Conservation (phyloP, 2,113 vertebrate genomes). For the Etheostoma cragini region DNA sequence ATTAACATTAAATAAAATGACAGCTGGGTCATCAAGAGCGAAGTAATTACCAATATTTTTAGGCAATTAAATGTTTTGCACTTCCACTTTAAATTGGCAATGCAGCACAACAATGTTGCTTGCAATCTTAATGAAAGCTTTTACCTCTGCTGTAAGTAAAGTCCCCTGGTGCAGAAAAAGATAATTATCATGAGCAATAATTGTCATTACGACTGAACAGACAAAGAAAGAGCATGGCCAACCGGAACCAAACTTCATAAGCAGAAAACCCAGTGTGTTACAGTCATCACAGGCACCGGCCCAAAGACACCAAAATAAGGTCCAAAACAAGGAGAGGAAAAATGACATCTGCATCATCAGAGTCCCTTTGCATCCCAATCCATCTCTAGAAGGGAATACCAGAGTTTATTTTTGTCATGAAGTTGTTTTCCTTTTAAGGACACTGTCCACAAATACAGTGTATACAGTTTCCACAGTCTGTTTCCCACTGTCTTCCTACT, state of each 20-base stretch:
- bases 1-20: not conserved
- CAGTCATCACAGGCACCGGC: not conserved
- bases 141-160: not conserved
- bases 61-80: not conserved
- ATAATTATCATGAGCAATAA: constrained; percentile 7
- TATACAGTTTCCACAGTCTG: no score
- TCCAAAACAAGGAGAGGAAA: not conserved
- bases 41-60: not conserved
- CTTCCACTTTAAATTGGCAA: not conserved
- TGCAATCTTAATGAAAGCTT: not conserved
- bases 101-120: not conserved
- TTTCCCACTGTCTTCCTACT: not conserved
- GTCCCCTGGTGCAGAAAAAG: not conserved
- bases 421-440: constrained; percentile 16
- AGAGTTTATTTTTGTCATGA: constrained; percentile 20
- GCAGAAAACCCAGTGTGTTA: not conserved
- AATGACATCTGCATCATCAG: not conserved
- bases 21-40: not conserved
- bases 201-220: not conserved
- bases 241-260: not conserved
- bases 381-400: not conserved
- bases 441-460: no score
- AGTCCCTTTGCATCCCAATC: not conserved
- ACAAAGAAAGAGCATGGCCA: not conserved
- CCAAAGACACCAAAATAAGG: not conserved